Evolutionary conservation across 2,113 vertebrate genomes (phyloP).

Genomic region (Aptenodytes patagonicus): DNA sequence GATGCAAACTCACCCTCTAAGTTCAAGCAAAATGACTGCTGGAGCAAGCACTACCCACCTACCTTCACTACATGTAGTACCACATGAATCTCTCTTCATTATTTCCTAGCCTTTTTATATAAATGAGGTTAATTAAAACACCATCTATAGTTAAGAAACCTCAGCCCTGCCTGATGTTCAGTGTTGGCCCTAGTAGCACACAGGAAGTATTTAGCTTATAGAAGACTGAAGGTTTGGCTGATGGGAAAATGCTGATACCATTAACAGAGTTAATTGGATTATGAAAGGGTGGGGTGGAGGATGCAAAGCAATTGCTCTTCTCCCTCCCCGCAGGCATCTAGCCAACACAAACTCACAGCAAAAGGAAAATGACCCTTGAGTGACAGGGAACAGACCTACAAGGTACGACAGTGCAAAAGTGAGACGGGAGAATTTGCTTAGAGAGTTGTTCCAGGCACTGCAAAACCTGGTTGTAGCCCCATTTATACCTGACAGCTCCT

Average conservation of each 20-base stretch:
- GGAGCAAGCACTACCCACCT: fast-evolving
- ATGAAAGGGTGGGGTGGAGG: too few species aligned
- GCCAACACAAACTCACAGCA: neutral
- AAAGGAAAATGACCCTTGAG: fast-evolving
- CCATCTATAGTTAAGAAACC: neutral
- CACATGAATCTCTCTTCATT: fast-evolving
- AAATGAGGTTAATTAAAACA: neutral
- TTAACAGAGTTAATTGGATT: neutral
- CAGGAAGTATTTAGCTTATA: neutral
- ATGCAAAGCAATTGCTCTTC: fast-evolving
- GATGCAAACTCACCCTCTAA: fast-evolving
- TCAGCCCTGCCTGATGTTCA: neutral
- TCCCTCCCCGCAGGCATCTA: fast-evolving
- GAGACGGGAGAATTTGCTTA: fast-evolving
- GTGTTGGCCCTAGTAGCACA: fast-evolving
- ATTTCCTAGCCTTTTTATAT: fast-evolving
- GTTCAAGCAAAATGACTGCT: fast-evolving
- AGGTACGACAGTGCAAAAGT: fast-evolving
- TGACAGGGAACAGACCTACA: fast-evolving
- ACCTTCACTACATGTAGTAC: fast-evolving
- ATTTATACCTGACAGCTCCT: neutral
- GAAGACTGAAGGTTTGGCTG: neutral
- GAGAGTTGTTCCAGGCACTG: fast-evolving
- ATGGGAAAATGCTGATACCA: neutral
- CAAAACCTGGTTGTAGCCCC: neutral